phyloP scores from a whole-genome alignment of 1,140 invertebrate genomes.

The Drosophila tsacasi region DNA sequence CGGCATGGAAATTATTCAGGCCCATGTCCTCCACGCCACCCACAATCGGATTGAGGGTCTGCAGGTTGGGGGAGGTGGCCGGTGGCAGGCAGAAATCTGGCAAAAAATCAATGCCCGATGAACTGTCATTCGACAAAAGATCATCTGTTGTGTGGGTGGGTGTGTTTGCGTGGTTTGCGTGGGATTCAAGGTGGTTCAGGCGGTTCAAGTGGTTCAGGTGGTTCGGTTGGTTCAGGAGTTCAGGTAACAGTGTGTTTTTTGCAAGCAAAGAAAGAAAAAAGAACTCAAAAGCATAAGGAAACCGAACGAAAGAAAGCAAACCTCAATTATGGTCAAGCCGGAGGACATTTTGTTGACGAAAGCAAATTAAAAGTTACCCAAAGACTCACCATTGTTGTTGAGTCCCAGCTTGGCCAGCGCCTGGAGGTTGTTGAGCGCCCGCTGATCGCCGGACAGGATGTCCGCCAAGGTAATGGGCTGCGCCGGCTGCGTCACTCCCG shows the following conservation, averaged over 20 bases:
- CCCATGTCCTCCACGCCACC: conserved; percentile 75
- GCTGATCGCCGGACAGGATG: conserved; percentile 91
- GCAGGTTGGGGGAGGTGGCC: conserved; percentile 88
- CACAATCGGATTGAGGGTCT: conserved; percentile 82
- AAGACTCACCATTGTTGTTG: conserved; percentile 88
- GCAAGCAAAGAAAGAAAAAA: conserved; percentile 26
- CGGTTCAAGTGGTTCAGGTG: conserved; percentile 22
- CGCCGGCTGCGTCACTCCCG: conserved; percentile 71
- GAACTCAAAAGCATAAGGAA: conserved; percentile 40
- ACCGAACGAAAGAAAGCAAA: conserved; percentile 9
- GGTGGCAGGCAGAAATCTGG: conserved; percentile 86
- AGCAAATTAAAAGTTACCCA: background rate
- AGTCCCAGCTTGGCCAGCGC: conserved; percentile 94
- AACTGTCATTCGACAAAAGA: conserved; percentile 86
- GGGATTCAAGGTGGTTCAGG: conserved; percentile 17
- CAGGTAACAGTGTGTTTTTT: conserved; percentile 12
- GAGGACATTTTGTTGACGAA: background rate
- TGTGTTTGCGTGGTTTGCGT: conserved; percentile 15
- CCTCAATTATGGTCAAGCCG: background rate
- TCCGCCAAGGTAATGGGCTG: conserved; percentile 90
- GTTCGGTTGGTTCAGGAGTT: background rate
- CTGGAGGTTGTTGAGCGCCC: conserved; percentile 94
- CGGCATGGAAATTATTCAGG: conserved; percentile 79
- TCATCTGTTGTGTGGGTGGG: conserved; percentile 62
- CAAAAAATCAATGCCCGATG: conserved; percentile 86